Conservation (phyloP, 2,113 vertebrate species). For the Mobula hypostoma region DNA sequence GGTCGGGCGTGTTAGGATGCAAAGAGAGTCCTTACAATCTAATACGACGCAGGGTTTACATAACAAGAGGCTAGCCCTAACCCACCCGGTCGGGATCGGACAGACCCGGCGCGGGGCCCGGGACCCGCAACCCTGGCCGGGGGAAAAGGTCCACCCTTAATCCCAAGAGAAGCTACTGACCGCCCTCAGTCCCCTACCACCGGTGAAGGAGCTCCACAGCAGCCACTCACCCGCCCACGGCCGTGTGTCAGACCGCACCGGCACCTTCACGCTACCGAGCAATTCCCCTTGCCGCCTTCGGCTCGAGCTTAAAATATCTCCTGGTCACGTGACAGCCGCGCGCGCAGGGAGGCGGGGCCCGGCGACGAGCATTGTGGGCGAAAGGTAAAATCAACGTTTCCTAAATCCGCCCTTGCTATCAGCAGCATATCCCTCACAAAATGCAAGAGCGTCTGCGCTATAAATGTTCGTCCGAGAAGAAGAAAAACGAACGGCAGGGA, state of each 20-base stretch:
- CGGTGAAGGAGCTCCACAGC: not conserved
- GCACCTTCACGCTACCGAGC: not conserved
- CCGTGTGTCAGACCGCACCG: slow-evolving; percentile 11
- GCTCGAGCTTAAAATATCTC: not conserved
- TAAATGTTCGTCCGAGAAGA: too few species aligned
- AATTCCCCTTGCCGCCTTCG: slow-evolving; percentile 10
- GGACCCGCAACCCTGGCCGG: too few species aligned
- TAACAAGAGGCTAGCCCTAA: not conserved
- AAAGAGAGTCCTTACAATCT: too few species aligned
- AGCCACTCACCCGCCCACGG: slow-evolving; percentile 38
- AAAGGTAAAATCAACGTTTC: not conserved
- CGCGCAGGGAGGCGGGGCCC: not conserved
- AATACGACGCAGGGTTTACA: not conserved
- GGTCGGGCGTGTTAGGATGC: too few species aligned
- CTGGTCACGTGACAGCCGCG: not conserved
- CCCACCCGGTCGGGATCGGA: not conserved
- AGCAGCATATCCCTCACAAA: not conserved
- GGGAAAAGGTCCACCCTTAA: too few species aligned
- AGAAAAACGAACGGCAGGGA: too few species aligned
- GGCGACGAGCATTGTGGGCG: not conserved
- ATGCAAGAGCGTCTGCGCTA: too few species aligned
- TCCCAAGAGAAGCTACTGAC: not conserved
- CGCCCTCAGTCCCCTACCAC: not conserved
- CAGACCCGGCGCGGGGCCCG: too few species aligned
- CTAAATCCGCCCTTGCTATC: not conserved